Conservation (phyloP, 2,888 invertebrate genomes). For the Drosophila cracens region DNA sequence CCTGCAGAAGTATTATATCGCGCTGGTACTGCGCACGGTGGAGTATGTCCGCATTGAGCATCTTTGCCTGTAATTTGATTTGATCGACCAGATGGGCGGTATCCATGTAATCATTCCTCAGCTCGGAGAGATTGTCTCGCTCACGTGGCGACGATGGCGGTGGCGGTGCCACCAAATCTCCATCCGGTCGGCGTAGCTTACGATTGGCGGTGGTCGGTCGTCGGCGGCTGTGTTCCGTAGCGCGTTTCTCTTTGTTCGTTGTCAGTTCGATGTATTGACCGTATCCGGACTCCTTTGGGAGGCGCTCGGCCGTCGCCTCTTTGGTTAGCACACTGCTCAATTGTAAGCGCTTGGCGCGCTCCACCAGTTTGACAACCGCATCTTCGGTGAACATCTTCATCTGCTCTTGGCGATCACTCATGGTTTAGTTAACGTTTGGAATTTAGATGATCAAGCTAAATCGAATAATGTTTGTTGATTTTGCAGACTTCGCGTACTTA, state of each 20-base stretch:
- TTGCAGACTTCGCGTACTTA: neutral
- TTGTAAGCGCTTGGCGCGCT: constrained; percentile 46
- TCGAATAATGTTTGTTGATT: neutral
- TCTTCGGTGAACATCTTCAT: constrained; percentile 22
- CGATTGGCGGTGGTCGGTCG: neutral
- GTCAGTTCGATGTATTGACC: neutral
- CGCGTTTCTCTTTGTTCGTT: neutral
- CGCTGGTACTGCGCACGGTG: constrained; percentile 39
- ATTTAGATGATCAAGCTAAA: neutral
- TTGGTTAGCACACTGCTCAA: constrained; percentile 31
- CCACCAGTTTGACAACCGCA: constrained; percentile 45
- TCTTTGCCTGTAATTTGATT: constrained; percentile 43
- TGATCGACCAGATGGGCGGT: constrained; percentile 48
- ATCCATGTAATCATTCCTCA: constrained; percentile 29
- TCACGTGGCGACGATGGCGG: constrained; percentile 62
- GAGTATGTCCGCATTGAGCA: constrained; percentile 39
- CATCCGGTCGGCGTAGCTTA: constrained; percentile 30
- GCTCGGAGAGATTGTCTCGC: constrained; percentile 26
- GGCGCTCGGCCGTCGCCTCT: neutral
- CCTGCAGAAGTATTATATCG: constrained; percentile 46
- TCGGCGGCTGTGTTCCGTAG: neutral
- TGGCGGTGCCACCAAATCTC: constrained; percentile 29
- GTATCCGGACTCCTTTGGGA: neutral
- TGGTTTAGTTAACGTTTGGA: constrained; percentile 1
- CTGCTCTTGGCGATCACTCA: constrained; percentile 30